phyloP scores from a whole-genome alignment of 1,140 invertebrate genomes.

The Gyrodactylus bullatarudis region DNA sequence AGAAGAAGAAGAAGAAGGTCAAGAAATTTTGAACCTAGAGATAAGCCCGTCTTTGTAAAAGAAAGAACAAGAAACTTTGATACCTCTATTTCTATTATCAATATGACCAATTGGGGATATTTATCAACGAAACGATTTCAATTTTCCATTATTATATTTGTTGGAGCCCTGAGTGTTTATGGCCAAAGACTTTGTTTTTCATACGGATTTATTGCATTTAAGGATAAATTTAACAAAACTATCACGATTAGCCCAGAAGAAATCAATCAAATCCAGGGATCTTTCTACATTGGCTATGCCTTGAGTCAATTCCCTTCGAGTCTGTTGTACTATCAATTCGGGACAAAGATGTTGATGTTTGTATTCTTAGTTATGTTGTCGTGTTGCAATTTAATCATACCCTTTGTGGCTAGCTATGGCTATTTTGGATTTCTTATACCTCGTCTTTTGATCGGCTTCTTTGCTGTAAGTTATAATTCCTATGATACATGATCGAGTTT shows the following conservation, averaged over 20 bases:
- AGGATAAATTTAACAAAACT: background rate
- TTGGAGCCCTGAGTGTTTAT: background rate
- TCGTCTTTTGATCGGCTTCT: background rate
- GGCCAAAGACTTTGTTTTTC: background rate
- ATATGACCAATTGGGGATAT: background rate
- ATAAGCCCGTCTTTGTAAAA: too few relatives aligned
- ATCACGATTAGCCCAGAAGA: too few relatives aligned
- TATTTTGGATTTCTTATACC: background rate
- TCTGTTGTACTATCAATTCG: background rate
- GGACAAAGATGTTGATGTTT: background rate
- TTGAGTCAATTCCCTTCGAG: background rate
- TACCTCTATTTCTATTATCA: too few relatives aligned
- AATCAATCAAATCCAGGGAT: background rate
- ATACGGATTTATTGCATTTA: background rate
- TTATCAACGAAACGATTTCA: background rate
- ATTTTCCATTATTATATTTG: background rate
- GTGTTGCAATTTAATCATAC: background rate
- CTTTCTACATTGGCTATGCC: background rate
- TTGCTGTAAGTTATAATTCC: background rate
- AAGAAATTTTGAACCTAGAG: too few relatives aligned
- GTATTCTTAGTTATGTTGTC: background rate
- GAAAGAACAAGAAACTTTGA: too few relatives aligned
- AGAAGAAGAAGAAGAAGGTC: too few relatives aligned
- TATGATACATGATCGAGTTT: too few relatives aligned
- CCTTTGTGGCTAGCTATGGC: background rate